Evolutionary conservation across 1,140 invertebrate species (phyloP).

Genomic region (Solen grandis): DNA sequence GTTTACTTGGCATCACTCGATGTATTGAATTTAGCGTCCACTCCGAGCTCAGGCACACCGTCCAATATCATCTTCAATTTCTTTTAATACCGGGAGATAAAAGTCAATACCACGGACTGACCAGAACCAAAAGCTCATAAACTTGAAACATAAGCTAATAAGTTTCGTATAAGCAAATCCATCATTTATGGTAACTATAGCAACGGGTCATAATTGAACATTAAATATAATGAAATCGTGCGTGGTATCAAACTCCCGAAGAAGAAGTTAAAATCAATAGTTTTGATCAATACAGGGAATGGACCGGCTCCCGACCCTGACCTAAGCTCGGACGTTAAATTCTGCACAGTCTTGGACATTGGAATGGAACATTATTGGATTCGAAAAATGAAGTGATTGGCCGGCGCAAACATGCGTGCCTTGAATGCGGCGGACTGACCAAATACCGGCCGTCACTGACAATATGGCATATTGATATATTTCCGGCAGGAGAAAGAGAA

Average conservation of each 20-base stretch:
- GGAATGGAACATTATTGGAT: background rate
- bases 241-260: constrained; percentile 44
- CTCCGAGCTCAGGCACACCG: too few species aligned
- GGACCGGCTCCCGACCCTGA: constrained; percentile 23
- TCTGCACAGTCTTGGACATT: background rate
- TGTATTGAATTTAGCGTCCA: background rate
- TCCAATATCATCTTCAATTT: constrained; percentile 50
- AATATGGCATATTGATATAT: too few species aligned
- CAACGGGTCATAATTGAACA: constrained; percentile 54
- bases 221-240: constrained; percentile 59
- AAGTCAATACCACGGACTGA: constrained; percentile 41
- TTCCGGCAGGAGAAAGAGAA: too few species aligned
- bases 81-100: constrained; percentile 32
- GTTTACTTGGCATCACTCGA: constrained; percentile 36
- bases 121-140: constrained; percentile 12
- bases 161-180: constrained; percentile 54
- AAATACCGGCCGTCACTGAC: too few species aligned
- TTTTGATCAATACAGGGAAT: constrained; percentile 47
- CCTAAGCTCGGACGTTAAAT: constrained; percentile 28
- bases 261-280: constrained; percentile 46
- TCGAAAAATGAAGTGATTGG: background rate
- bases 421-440: background rate
- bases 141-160: constrained; percentile 54
- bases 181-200: constrained; percentile 49
- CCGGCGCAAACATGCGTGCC: background rate